Percentiles rank a stretch among this genome's conserved stretches.
phyloP scores from a whole-genome alignment of 2,888 invertebrate species.

The Morinoia aosen region DNA sequence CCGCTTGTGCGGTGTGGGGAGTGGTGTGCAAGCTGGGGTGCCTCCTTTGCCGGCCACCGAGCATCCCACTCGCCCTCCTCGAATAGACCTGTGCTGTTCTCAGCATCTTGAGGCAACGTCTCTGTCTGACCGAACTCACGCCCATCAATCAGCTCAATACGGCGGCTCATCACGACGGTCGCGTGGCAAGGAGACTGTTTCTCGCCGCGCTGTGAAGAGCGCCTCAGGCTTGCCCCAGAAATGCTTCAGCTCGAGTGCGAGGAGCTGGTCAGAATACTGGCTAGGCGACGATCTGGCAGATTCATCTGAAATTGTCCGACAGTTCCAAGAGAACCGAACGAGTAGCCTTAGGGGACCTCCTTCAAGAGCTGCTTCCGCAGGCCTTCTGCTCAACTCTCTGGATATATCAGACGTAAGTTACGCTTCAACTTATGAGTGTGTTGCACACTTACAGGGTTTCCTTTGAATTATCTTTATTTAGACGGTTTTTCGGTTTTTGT shows the following conservation, averaged over 20 bases:
- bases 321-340: slow-evolving; percentile 44
- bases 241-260: background rate
- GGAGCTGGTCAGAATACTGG: slow-evolving; percentile 43
- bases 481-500: background rate
- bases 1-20: slow-evolving; percentile 22
- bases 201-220: background rate
- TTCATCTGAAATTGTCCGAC: background rate
- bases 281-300: background rate
- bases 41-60: slow-evolving; percentile 40
- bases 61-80: slow-evolving; percentile 45
- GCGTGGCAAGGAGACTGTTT: background rate
- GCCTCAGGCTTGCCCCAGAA: background rate
- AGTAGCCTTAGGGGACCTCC: slow-evolving; percentile 40
- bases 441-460: background rate
- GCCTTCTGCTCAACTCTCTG: slow-evolving; percentile 20
- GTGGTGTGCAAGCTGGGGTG: background rate
- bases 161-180: background rate
- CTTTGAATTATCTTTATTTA: no score
- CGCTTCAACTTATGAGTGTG: background rate
- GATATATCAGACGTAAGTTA: slow-evolving; percentile 47
- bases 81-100: slow-evolving; percentile 29
- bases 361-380: slow-evolving; percentile 32
- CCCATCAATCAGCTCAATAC: background rate
- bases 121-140: background rate
- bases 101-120: background rate